Percentiles rank a stretch among this genome's conserved stretches.
Evolutionary conservation across 2,113 vertebrate genomes (phyloP).

Genomic region (Istiophorus platypterus): DNA sequence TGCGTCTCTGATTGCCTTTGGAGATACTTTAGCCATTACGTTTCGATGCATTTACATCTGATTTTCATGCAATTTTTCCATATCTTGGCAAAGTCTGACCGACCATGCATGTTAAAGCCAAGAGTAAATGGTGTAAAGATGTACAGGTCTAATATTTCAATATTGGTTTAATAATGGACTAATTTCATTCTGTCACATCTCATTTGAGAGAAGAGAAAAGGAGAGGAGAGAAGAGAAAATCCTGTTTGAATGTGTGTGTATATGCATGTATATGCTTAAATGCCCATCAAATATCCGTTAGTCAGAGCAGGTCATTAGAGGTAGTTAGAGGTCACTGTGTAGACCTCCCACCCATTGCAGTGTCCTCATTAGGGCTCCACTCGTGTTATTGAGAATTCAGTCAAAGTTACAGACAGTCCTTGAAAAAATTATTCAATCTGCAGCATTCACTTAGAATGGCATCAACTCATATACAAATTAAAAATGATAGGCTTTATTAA

Average conservation of each 20-base stretch:
- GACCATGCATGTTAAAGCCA: neutral
- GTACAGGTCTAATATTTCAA: neutral
- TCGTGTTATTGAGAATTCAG: constrained; percentile 1
- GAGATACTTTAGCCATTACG: constrained; percentile 11
- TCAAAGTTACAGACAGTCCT: constrained; percentile 17
- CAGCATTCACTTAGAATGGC: constrained; percentile 13
- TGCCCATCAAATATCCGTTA: constrained; percentile 40
- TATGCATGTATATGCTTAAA: constrained; percentile 12
- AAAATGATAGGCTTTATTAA: neutral
- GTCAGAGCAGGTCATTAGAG: constrained; percentile 35
- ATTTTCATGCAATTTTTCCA: neutral
- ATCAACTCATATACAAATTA: constrained; percentile 1
- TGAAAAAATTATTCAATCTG: constrained; percentile 15
- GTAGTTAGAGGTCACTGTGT: constrained; percentile 32
- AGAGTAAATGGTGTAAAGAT: neutral
- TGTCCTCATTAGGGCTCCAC: constrained; percentile 32
- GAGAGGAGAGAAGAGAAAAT: neutral
- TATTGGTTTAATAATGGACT: constrained; percentile 2
- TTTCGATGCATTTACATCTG: constrained; percentile 11
- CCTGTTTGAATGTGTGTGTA: neutral
- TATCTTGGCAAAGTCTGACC: neutral
- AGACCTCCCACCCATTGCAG: constrained; percentile 6
- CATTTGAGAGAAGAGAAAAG: neutral
- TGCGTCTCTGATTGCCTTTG: constrained; percentile 5
- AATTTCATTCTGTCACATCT: constrained; percentile 7